Conservation (phyloP, 2,113 vertebrate genomes). For the Aplodontia rufa region DNA sequence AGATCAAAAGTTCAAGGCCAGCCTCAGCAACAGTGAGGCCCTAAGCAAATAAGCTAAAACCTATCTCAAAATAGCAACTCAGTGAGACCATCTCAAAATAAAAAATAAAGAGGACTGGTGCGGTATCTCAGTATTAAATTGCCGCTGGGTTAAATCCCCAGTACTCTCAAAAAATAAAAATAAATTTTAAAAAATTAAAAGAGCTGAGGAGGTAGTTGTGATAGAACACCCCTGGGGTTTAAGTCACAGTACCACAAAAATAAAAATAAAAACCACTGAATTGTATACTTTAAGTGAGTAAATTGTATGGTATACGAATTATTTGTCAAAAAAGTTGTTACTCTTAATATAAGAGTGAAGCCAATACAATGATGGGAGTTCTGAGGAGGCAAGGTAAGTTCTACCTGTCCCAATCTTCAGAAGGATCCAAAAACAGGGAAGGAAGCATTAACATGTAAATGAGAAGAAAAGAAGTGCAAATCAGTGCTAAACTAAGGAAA, state of each 20-base stretch:
- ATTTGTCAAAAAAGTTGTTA: background rate
- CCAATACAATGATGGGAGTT: background rate
- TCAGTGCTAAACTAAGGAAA: background rate
- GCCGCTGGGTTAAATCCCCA: background rate
- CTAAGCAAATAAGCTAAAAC: background rate
- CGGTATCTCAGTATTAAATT: background rate
- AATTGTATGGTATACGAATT: too few relatives aligned
- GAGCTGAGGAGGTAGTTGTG: too few relatives aligned
- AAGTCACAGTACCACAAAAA: too few relatives aligned
- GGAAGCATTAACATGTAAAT: background rate
- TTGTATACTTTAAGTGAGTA: too few relatives aligned
- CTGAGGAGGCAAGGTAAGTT: constrained; percentile 8
- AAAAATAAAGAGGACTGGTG: background rate
- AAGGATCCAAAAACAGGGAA: background rate
- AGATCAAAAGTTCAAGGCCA: background rate
- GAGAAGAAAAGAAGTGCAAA: background rate
- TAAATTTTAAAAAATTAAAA: too few relatives aligned
- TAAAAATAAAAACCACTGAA: too few relatives aligned
- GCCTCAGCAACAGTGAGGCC: background rate
- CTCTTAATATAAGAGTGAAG: background rate
- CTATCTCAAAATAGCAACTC: background rate
- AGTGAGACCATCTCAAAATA: background rate
- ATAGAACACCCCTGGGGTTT: too few relatives aligned
- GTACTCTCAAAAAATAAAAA: background rate
- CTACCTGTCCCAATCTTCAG: background rate